Evolutionary conservation across 1,140 invertebrate genomes (phyloP).

Genomic region (Drosophila sucinea): DNA sequence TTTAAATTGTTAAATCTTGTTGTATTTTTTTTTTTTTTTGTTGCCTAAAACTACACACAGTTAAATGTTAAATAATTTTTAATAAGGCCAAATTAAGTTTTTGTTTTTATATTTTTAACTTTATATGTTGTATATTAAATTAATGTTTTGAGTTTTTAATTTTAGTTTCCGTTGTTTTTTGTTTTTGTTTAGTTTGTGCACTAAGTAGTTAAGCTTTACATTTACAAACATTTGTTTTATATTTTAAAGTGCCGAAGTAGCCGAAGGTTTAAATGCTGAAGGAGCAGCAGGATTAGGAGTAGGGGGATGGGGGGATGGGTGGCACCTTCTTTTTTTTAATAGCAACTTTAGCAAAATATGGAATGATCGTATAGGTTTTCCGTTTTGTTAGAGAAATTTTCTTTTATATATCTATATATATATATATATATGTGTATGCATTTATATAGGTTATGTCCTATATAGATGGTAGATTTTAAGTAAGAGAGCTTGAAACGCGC

Average conservation of each 20-base stretch:
- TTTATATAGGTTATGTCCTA: slow-evolving; percentile 15
- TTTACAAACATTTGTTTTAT: slow-evolving; percentile 33
- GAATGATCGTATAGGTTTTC: slow-evolving; percentile 78
- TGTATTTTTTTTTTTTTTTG: not conserved
- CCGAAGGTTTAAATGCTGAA: slow-evolving; percentile 74
- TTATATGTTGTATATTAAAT: slow-evolving; percentile 57
- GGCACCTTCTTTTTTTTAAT: slow-evolving; percentile 39
- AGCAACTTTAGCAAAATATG: slow-evolving; percentile 68
- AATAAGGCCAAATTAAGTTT: slow-evolving; percentile 80
- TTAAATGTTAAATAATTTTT: slow-evolving; percentile 76
- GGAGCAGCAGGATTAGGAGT: slow-evolving; percentile 9
- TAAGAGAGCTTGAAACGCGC: slow-evolving; percentile 70
- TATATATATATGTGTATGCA: slow-evolving; percentile 18
- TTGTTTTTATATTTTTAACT: slow-evolving; percentile 42
- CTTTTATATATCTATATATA: not conserved
- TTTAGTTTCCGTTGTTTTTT: slow-evolving; percentile 27
- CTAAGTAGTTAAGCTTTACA: slow-evolving; percentile 30
- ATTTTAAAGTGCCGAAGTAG: slow-evolving; percentile 51
- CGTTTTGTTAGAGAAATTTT: slow-evolving; percentile 29
- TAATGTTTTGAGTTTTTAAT: slow-evolving; percentile 42
- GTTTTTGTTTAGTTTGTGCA: not conserved
- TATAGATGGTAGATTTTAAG: slow-evolving; percentile 36
- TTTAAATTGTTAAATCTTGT: slow-evolving; percentile 41
- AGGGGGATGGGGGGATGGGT: not conserved
- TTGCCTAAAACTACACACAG: slow-evolving; percentile 42